Conservation (phyloP, 2,113 vertebrate genomes). For the Dicaeum eximium region DNA sequence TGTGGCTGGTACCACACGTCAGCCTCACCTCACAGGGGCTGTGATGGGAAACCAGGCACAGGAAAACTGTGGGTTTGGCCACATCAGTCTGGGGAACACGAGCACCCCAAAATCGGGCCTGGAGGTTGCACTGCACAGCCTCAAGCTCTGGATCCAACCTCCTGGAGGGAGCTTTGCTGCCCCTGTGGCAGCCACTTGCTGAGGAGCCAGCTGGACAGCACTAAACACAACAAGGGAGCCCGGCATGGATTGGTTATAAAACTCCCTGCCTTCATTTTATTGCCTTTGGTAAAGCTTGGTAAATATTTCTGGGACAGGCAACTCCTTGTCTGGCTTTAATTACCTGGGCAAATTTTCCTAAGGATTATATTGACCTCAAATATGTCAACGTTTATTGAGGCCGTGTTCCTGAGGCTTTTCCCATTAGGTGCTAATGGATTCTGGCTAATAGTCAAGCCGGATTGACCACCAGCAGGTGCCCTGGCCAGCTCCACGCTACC, state of each 20-base stretch:
- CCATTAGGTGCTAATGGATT: constrained; percentile 56
- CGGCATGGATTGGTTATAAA: background rate
- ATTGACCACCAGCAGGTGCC: constrained; percentile 33
- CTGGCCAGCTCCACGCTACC: constrained; percentile 25
- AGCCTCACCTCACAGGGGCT: background rate
- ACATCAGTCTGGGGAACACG: rapidly evolving
- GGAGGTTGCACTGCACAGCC: background rate
- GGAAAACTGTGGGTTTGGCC: background rate
- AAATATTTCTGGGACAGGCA: constrained; percentile 41
- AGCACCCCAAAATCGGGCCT: background rate
- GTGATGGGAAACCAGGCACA: background rate
- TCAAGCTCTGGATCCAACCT: background rate
- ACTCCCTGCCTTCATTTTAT: background rate
- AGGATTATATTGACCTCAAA: constrained; percentile 65
- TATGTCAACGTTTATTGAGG: constrained; percentile 52
- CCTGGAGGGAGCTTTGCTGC: background rate
- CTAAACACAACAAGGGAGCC: background rate
- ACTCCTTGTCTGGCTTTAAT: constrained; percentile 63
- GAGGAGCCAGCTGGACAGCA: background rate
- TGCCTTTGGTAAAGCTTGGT: constrained; percentile 31
- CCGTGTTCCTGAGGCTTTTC: constrained; percentile 61
- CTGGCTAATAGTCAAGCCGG: constrained; percentile 57
- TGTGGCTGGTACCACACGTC: background rate
- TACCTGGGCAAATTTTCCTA: constrained; percentile 59
- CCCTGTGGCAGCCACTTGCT: background rate